phyloP scores from a whole-genome alignment of 2,113 vertebrate species.

The Gambusia affinis region DNA sequence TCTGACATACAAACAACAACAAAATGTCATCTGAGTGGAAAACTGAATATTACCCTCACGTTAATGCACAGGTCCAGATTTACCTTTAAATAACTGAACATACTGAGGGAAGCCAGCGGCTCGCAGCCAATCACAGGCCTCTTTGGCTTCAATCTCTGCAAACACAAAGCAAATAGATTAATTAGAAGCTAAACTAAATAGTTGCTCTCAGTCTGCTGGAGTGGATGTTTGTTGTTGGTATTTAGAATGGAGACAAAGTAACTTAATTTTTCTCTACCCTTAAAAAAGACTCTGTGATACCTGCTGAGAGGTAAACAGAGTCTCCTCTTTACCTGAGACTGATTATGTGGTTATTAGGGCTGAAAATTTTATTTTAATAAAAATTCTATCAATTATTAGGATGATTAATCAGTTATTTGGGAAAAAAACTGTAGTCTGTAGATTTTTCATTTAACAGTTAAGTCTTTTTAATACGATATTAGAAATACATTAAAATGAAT shows the following conservation, averaged over 20 bases:
- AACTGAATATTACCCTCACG: background rate
- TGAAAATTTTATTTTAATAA: too few relatives aligned
- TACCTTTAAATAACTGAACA: constrained; percentile 91
- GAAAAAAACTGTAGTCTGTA: too few relatives aligned
- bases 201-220: too few relatives aligned
- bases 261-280: constrained; percentile 43
- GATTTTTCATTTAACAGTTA: too few relatives aligned
- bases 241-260: constrained; percentile 7
- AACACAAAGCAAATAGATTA: constrained; percentile 58
- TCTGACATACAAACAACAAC: constrained; percentile 38
- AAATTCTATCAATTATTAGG: too few relatives aligned
- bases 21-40: background rate
- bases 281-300: constrained; percentile 54
- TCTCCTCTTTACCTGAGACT: background rate
- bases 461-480: too few relatives aligned
- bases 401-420: too few relatives aligned
- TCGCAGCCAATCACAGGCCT: constrained; percentile 90
- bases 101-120: constrained; percentile 92
- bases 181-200: constrained; percentile 33
- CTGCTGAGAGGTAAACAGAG: constrained; percentile 1
- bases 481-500: too few relatives aligned
- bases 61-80: constrained; percentile 36
- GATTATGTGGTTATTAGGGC: too few relatives aligned
- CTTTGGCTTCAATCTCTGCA: constrained; percentile 90
- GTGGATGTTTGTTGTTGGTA: constrained; percentile 44